Percentiles rank a stretch among this genome's conserved stretches.
Conservation (phyloP, 1,140 invertebrate genomes). For the Drosophila athabasca region DNA sequence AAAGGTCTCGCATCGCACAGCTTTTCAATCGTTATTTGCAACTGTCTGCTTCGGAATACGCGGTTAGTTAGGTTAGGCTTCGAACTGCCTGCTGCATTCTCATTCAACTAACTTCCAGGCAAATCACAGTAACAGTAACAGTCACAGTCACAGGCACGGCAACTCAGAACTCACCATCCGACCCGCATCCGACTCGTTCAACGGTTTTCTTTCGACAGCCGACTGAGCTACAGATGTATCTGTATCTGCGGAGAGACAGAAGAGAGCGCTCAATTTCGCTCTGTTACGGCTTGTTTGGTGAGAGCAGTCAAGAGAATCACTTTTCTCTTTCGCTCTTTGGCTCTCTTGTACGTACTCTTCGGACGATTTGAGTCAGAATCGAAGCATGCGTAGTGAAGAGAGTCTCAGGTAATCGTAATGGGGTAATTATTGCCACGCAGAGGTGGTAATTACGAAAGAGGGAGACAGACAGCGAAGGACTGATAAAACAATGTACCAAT, state of each 20-base stretch:
- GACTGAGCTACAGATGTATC: slow-evolving; percentile 17
- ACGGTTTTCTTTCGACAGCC: slow-evolving; percentile 38
- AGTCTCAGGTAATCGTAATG: slow-evolving; percentile 42
- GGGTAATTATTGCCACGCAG: slow-evolving; percentile 75
- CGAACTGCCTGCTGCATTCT: slow-evolving; percentile 2
- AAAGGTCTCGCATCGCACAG: no score
- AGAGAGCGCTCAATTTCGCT: background rate
- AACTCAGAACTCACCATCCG: slow-evolving; percentile 48
- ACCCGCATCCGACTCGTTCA: slow-evolving; percentile 55
- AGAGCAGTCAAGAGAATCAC: no score
- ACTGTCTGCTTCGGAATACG: background rate
- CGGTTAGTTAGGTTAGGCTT: background rate
- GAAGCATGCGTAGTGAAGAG: slow-evolving; percentile 37
- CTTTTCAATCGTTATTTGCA: background rate
- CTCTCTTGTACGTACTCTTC: background rate
- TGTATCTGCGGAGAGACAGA: background rate
- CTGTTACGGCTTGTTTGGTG: no score
- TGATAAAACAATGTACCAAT: slow-evolving; percentile 71
- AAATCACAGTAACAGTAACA: slow-evolving; percentile 14
- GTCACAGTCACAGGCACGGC: slow-evolving; percentile 7
- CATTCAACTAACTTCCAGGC: slow-evolving; percentile 13
- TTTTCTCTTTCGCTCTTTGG: background rate
- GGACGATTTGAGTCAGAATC: slow-evolving; percentile 4
- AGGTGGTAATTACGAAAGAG: slow-evolving; percentile 74
- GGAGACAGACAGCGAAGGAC: slow-evolving; percentile 58